phyloP scores from a whole-genome alignment of 2,888 invertebrate species.

The Adelognathus sp. region DNA sequence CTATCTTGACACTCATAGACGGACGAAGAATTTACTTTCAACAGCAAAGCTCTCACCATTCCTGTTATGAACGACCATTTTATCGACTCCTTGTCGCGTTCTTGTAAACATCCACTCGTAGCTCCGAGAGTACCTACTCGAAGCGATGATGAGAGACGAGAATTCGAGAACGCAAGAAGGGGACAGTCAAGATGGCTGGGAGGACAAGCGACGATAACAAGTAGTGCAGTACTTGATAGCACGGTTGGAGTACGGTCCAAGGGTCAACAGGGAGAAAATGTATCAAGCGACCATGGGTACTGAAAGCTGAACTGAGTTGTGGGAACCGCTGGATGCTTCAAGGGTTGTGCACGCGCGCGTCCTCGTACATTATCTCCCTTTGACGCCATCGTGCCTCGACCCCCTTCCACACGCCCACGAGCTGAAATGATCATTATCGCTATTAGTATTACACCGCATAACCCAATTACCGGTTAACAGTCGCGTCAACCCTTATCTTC shows the following conservation, averaged over 20 bases:
- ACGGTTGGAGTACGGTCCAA: conserved; percentile 44
- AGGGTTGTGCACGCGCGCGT: conserved; percentile 21
- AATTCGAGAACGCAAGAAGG: background rate
- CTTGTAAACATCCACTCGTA: background rate
- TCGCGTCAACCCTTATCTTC: conserved; percentile 70
- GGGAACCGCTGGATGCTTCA: background rate
- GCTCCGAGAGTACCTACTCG: conserved; percentile 1
- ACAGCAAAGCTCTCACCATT: background rate
- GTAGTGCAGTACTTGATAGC: conserved; percentile 48
- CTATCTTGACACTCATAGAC: background rate
- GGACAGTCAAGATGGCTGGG: conserved; percentile 17
- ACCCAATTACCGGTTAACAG: conserved; percentile 69
- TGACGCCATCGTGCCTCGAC: conserved; percentile 45
- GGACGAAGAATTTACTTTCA: background rate
- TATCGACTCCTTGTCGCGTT: background rate
- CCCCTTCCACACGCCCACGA: conserved; percentile 16
- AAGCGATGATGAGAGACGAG: conserved; percentile 5
- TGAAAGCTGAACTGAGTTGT: conserved; percentile 9
- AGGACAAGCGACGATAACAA: conserved; percentile 54
- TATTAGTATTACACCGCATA: conserved; percentile 67
- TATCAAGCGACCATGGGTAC: conserved; percentile 9
- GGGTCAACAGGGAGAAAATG: conserved; percentile 55
- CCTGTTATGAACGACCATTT: background rate
- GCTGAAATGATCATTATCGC: conserved; percentile 66
- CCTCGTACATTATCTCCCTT: conserved; percentile 56